Conservation (phyloP, 2,113 vertebrate species). For the Pristiophorus japonicus region DNA sequence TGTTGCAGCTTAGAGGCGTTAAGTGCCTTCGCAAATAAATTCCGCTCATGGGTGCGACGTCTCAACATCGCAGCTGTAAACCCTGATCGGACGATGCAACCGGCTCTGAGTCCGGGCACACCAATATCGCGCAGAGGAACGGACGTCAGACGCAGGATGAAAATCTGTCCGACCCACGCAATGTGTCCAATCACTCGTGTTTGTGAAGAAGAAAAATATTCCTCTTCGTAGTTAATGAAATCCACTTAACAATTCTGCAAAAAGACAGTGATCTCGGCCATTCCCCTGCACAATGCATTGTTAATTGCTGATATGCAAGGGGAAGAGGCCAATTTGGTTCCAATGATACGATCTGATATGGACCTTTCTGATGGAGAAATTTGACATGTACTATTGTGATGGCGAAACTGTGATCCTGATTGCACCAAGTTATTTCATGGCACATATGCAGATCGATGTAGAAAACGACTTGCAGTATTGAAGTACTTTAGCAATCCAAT, state of each 20-base stretch:
- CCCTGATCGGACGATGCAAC: background rate
- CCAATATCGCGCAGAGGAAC: too few species aligned
- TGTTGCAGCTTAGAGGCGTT: background rate
- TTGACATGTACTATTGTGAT: background rate
- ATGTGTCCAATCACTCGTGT: too few species aligned
- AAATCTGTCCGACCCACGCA: background rate
- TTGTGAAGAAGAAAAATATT: background rate
- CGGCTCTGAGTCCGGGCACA: too few species aligned
- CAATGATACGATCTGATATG: background rate
- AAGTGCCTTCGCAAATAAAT: background rate
- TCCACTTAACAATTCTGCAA: background rate
- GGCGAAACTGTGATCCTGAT: background rate
- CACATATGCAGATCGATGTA: background rate
- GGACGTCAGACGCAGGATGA: too few species aligned
- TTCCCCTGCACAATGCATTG: background rate
- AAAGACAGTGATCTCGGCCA: background rate
- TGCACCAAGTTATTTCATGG: background rate
- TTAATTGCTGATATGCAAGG: background rate
- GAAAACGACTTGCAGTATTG: background rate
- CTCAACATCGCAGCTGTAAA: background rate
- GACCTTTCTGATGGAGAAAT: background rate
- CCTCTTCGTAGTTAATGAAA: background rate
- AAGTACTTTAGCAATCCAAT: background rate
- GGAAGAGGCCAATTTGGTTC: background rate
- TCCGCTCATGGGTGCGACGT: background rate